phyloP scores from a whole-genome alignment of 2,888 invertebrate genomes.

The Ennomos erosarius region DNA sequence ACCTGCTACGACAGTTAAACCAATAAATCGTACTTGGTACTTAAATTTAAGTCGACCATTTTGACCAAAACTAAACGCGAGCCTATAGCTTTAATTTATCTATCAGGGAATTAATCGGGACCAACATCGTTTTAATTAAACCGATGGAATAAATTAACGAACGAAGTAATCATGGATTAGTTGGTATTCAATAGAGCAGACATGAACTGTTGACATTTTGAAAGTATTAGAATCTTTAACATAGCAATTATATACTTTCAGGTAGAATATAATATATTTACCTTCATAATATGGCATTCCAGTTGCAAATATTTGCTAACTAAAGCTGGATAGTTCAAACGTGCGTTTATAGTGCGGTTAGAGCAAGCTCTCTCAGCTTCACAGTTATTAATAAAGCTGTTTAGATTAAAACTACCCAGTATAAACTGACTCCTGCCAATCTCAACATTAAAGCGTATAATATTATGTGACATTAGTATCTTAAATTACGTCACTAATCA shows the following conservation, averaged over 20 bases:
- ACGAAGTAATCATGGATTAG: constrained; percentile 40
- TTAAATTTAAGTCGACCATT: not conserved
- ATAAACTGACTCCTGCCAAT: constrained; percentile 13
- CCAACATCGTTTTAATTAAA: constrained; percentile 39
- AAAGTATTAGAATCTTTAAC: no score
- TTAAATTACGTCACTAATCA: no score
- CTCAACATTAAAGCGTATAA: no score
- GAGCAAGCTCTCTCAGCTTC: constrained; percentile 52
- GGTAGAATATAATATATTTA: no score
- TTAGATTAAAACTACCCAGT: constrained; percentile 52
- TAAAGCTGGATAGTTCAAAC: constrained; percentile 17
- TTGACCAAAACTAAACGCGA: constrained; percentile 12
- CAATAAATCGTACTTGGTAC: not conserved
- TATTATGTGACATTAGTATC: not conserved
- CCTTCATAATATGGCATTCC: no score
- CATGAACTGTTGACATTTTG: no score
- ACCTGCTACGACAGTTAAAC: not conserved
- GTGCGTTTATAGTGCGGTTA: constrained; percentile 48
- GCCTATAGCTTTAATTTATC: constrained; percentile 38
- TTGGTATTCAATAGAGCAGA: not conserved
- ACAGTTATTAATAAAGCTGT: constrained; percentile 65
- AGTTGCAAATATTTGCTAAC: no score
- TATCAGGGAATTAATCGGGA: constrained; percentile 34
- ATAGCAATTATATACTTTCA: no score
- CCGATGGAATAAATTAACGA: constrained; percentile 39